Evolutionary conservation across 2,113 vertebrate species (phyloP), one percentile per base, ranked within the genome.

Genomic region (Cyprinodon tularosa): DNA sequence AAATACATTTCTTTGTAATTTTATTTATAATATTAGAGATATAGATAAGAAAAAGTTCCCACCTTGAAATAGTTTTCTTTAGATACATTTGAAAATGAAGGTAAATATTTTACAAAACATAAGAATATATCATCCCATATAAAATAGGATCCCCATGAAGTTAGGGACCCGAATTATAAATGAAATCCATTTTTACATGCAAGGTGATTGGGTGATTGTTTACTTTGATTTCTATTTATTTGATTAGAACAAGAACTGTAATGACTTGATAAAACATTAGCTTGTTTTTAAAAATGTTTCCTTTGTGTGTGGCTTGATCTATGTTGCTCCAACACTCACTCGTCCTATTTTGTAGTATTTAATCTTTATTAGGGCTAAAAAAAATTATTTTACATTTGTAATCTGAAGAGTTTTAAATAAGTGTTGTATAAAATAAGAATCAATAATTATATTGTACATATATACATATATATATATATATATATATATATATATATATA

Each of bases 261-360:
- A 84, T 66, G 75, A 80, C 7, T 29, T 71, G 73, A 86, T 83
- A 80, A 57, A n/a, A 81, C 72, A 81, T 42, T 59, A 67, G 76
- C 87, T 80, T 83, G 68, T 89, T 88, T 91, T 87, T 82, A 88
- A 90, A 86, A 84, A 68, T 61, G 39, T 73, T 79, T 85, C 50
- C 53, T 80, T 91, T 83, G 85, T 77, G 63, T 82, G 73, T 82
- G 82, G 62, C 77, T 85, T 90, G 76, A 89, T 86, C 86, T 57
- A 74, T 68, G 76, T 62, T 74, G 83, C 81, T 78, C n/a, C 68
- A 82, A 38, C 72, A 87, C 71, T 82, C 42, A 77, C 72, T 80
- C 68, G 69, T 69, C 76, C 66, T 85, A 67, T 29, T 29, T 29
- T 29, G 29, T 29, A 29, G 29, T 29, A 29, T 29, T 29, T 29